Conservation (phyloP, 2,888 invertebrate species). For the Melipona bicolor region DNA sequence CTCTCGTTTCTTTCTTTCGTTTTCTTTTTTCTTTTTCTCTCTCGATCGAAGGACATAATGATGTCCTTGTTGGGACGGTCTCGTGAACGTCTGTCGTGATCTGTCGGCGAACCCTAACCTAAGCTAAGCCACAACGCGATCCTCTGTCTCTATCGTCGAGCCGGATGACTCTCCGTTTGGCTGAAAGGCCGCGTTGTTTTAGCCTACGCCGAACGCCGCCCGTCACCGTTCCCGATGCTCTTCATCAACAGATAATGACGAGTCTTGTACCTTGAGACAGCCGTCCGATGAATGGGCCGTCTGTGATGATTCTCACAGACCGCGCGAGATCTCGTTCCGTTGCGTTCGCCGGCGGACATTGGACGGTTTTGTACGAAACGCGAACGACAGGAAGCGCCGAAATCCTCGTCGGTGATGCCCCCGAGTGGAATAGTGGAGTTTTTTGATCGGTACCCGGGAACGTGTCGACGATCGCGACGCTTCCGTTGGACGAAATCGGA, state of each 20-base stretch:
- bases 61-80: constrained; percentile 68
- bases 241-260: constrained; percentile 79
- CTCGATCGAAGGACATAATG: constrained; percentile 74
- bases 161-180: constrained; percentile 57
- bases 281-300: constrained; percentile 68
- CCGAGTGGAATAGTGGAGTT: not conserved
- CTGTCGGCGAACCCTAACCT: constrained; percentile 68
- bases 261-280: constrained; percentile 76
- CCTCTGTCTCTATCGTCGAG: constrained; percentile 72
- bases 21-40: constrained; percentile 6
- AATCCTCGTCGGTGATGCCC: not conserved
- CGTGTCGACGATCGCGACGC: no score
- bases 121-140: constrained; percentile 72
- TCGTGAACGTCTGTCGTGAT: constrained; percentile 30
- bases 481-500: no score
- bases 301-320: constrained; percentile 58
- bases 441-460: not conserved
- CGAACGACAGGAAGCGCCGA: constrained; percentile 29
- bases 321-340: constrained; percentile 53
- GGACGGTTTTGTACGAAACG: constrained; percentile 33
- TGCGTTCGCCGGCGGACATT: constrained; percentile 4
- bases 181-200: constrained; percentile 80
- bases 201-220: constrained; percentile 62
- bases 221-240: constrained; percentile 76
- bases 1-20: no score